A percentile compares a stretch with the other conserved stretches of the same genome.
phyloP scores from a whole-genome alignment of 2,888 invertebrate species.

The Athalia circularis region DNA sequence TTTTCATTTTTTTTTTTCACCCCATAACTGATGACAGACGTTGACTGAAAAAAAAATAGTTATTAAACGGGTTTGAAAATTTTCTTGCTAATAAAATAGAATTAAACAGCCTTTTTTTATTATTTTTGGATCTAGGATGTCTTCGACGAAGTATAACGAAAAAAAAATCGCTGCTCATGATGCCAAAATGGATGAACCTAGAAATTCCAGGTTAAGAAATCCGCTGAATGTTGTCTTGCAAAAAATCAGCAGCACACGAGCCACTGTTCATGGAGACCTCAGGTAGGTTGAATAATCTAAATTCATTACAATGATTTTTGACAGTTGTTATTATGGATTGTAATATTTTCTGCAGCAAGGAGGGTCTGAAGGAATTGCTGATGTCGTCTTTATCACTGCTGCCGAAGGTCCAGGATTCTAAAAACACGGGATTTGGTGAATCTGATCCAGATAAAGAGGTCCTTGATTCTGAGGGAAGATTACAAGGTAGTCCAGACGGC shows the following conservation, averaged over 20 bases:
- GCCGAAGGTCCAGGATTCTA: not conserved
- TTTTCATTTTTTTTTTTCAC: no score
- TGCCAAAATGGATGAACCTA: not conserved
- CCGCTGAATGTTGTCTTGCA: conserved; percentile 48
- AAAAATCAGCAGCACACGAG: conserved; percentile 48
- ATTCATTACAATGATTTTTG: not conserved
- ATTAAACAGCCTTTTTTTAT: no score
- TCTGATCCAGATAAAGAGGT: not conserved
- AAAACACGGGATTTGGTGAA: not conserved
- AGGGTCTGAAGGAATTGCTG: conserved; percentile 51
- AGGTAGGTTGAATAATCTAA: conserved; percentile 42
- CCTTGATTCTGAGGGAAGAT: not conserved
- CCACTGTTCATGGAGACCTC: conserved; percentile 47
- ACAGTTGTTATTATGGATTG: not conserved
- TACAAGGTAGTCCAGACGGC: not conserved
- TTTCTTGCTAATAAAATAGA: no score
- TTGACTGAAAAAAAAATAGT: no score
- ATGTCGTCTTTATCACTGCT: conserved; percentile 44
- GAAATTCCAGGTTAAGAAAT: conserved; percentile 24
- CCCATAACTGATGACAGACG: no score
- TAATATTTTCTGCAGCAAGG: conserved; percentile 44
- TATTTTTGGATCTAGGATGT: no score
- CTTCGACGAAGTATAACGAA: no score
- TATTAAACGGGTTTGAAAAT: no score
- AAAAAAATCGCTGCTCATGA: no score